Evolutionary conservation across 1,140 invertebrate genomes (phyloP).

Genomic region (Agraylea sexmaculata): DNA sequence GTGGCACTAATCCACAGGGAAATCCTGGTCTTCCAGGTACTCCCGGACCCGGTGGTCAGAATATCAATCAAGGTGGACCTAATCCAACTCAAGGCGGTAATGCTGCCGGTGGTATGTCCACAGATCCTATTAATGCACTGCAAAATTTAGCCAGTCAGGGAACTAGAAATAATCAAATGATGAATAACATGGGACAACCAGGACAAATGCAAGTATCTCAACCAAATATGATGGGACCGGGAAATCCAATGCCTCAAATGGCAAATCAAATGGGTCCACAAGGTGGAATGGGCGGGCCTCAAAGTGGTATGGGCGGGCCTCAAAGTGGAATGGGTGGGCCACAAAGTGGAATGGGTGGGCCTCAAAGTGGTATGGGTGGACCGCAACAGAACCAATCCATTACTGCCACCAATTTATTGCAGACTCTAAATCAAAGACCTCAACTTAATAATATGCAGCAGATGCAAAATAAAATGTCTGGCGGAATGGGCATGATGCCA

Average conservation of each 20-base stretch:
- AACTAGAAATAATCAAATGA: slow-evolving; percentile 47
- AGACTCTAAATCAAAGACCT: slow-evolving; percentile 48
- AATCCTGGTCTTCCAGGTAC: slow-evolving; percentile 26
- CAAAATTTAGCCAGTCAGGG: slow-evolving; percentile 75
- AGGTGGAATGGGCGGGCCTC: slow-evolving; percentile 17
- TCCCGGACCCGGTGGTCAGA: slow-evolving; percentile 15
- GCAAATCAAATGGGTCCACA: slow-evolving; percentile 36
- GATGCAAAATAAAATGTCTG: slow-evolving; percentile 44
- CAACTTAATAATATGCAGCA: slow-evolving; percentile 46
- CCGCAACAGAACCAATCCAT: slow-evolving; percentile 36
- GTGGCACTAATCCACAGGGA: slow-evolving; percentile 10
- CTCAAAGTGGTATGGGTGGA: slow-evolving; percentile 29
- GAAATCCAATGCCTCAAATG: slow-evolving; percentile 28
- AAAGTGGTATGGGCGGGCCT: slow-evolving; percentile 10
- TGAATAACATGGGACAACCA: slow-evolving; percentile 37
- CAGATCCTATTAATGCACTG: slow-evolving; percentile 76
- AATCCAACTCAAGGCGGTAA: slow-evolving; percentile 26
- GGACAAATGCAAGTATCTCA: slow-evolving; percentile 24
- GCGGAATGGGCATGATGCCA: slow-evolving; percentile 30
- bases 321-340: slow-evolving; percentile 10
- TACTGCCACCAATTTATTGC: slow-evolving; percentile 44
- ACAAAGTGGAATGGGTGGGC: slow-evolving; percentile 39
- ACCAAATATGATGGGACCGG: slow-evolving; percentile 24
- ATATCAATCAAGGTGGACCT: slow-evolving; percentile 14
- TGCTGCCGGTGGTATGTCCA: slow-evolving; percentile 36